Evolutionary conservation across 2,113 vertebrate genomes (phyloP).

Genomic region (Nansenia antarctica): DNA sequence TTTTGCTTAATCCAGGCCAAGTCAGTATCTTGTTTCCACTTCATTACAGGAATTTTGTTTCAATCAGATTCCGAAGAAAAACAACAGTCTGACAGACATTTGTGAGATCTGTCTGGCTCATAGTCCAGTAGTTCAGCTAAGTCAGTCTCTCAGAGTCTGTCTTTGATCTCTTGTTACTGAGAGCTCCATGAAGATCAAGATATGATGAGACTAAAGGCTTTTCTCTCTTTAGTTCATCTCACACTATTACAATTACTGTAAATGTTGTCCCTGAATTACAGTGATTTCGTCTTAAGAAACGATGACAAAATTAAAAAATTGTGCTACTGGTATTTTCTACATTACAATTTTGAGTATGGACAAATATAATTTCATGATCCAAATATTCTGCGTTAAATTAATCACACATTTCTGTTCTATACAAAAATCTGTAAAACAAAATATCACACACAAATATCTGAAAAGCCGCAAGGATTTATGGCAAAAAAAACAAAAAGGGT

Average conservation of each 20-base stretch:
- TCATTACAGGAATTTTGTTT: constrained; percentile 55
- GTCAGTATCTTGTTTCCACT: constrained; percentile 24
- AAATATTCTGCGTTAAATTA: not conserved
- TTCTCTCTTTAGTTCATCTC: not conserved
- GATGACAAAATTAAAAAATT: not conserved
- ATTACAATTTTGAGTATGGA: not conserved
- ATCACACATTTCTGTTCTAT: not conserved
- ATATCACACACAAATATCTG: not conserved
- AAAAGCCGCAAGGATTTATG: not conserved
- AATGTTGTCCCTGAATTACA: not conserved
- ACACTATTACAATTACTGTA: not conserved
- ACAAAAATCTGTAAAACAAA: not conserved
- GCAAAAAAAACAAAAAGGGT: not conserved
- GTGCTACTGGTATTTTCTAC: not conserved
- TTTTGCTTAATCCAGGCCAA: constrained; percentile 26
- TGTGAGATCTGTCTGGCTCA: constrained; percentile 6
- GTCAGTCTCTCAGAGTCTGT: constrained; percentile 24
- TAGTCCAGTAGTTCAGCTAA: constrained; percentile 27
- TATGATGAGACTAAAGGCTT: not conserved
- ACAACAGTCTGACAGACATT: constrained; percentile 56
- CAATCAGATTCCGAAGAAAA: constrained; percentile 58
- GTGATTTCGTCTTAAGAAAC: not conserved
- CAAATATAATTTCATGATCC: not conserved
- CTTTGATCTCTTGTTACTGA: constrained; percentile 40
- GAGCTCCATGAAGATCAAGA: constrained; percentile 15